These are phyloP conservation scores for Caloenas nicobarica DNA, from an alignment of 2,113 vertebrate species.

Conservation along the genomic window DNA sequence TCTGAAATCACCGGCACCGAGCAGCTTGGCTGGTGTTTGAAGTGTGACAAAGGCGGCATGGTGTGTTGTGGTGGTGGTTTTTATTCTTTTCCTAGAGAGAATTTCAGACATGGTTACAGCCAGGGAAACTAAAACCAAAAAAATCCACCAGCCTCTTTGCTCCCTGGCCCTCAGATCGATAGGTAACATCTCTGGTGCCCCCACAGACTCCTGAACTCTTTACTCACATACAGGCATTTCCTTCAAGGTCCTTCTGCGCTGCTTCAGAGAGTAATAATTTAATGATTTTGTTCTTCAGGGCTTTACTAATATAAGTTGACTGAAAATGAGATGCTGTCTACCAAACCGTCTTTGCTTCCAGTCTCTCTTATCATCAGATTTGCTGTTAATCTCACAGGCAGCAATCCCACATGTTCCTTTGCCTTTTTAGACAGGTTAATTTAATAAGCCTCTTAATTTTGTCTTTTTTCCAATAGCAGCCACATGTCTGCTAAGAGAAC, in stretches of 20 bases:
- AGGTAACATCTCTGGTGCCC: background rate
- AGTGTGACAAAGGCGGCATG: background rate
- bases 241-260: background rate
- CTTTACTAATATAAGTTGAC: slow-evolving; percentile 17
- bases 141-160: background rate
- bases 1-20: background rate
- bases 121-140: background rate
- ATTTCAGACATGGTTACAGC: background rate
- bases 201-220: background rate
- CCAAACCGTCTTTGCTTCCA: background rate
- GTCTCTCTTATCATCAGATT: slow-evolving; percentile 55
- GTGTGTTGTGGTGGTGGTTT: no score
- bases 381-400: slow-evolving; percentile 53
- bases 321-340: slow-evolving; percentile 33
- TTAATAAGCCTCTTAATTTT: slow-evolving; percentile 38
- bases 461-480: background rate
- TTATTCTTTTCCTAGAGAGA: background rate
- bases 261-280: slow-evolving; percentile 18
- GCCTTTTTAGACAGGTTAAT: slow-evolving; percentile 60
- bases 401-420: slow-evolving; percentile 16
- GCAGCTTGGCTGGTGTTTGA: background rate
- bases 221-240: background rate
- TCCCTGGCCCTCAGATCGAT: background rate
- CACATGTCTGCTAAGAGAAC: background rate
- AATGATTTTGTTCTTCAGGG: slow-evolving; percentile 31